A percentile compares a stretch with the other conserved stretches of the same genome.
These are phyloP conservation scores for Ips typographus DNA, from an alignment of 1,140 invertebrate genomes.

Conservation along the genomic window DNA sequence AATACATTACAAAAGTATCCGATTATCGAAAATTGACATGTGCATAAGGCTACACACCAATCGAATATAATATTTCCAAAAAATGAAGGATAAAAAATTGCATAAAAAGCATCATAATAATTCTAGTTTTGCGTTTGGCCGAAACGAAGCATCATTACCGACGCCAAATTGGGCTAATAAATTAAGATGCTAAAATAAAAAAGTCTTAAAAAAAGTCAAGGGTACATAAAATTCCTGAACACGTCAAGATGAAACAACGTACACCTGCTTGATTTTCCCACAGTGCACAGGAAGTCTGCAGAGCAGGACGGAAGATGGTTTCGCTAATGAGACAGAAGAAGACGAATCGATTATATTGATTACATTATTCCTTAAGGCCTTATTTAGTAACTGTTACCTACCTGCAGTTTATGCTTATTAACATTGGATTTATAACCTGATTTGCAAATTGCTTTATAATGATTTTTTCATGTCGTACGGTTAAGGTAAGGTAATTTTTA, in stretches of 20 bases:
- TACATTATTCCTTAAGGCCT: constrained; percentile 22
- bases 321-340: not conserved
- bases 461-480: not conserved
- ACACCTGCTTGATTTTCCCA: constrained; percentile 35
- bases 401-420: constrained; percentile 27
- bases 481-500: not conserved
- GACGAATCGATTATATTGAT: constrained; percentile 14
- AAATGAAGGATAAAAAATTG: too few species aligned
- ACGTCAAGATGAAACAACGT: constrained; percentile 4
- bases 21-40: too few species aligned
- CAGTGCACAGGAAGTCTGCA: constrained; percentile 17
- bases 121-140: not conserved
- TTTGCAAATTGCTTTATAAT: constrained; percentile 18
- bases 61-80: too few species aligned
- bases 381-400: constrained; percentile 20
- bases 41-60: too few species aligned
- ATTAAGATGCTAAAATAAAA: constrained; percentile 17
- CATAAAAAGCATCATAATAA: not conserved
- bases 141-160: constrained; percentile 10
- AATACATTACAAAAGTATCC: too few species aligned
- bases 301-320: constrained; percentile 7
- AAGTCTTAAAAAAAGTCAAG: constrained; percentile 30
- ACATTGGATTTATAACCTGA: constrained; percentile 24
- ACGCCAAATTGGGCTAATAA: constrained; percentile 10
- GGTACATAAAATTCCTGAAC: constrained; percentile 32